Base-by-base conservation (phyloP, 2,113 vertebrate species). In the Baryphthengus martii region DNA sequence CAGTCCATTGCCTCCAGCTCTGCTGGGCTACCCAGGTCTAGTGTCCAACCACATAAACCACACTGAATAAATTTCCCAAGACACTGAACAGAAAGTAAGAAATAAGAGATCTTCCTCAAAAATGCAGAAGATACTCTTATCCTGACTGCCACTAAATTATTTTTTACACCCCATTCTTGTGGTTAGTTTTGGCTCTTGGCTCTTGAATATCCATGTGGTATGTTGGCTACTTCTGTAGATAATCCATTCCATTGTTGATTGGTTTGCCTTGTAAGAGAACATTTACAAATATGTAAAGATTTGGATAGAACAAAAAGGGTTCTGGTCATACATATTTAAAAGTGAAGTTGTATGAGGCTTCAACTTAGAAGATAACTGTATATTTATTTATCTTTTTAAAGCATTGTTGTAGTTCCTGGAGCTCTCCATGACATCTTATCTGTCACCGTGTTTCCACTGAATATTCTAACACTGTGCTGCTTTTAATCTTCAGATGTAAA, bases 251-350 rank as follows among this genome's bases (percentile, higher is more conserved):
- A 7, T 24, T 65, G 28, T 74, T 24, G 33, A 11, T 39, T 42
- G 23, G 39, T 89, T 95, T 93, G 35, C 45, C 83, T 73, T 96
- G 37, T 83, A 94, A 93, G 82, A 81, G 72, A 97, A 66, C 47
- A 70, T 91, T 97, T 96, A 72, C 85, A 92, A 85, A 91, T 81
- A 71, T 93, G 58, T 3, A 39, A 96, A 94, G 91, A 80, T 39
- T 42, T 81, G 62, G 47, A 71, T 92, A 96, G 93, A 96, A 85
- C 66, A 76, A 79, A 95, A 91, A 66, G 44, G 29, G 33, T 85
- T 96, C 91, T 77, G 84, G 88, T 97, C 91, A 97, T 97, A 95
- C 96, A 97, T 98, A 97, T 97, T 98, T 97, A 97, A 98, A 98
- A 97, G 86, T 87, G 78, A 88, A 97, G 89, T 89, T 96, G 84